Conservation (phyloP, 2,113 vertebrate species). For the Ptychochromis oligacanthus region DNA sequence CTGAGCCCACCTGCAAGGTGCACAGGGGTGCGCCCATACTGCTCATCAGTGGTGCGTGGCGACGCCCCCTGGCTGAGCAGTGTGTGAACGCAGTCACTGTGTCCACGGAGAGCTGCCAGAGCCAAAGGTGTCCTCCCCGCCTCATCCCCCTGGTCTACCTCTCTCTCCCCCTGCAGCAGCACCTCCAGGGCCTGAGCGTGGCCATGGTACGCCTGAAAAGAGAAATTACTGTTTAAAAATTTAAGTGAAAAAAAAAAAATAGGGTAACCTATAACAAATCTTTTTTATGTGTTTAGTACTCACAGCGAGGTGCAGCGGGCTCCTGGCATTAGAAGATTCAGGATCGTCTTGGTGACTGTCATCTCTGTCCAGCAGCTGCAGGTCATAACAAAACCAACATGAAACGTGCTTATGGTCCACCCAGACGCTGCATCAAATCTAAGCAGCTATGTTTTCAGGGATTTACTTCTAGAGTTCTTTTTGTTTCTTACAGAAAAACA, state of each 20-base stretch:
- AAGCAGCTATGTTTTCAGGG: neutral
- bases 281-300: slow-evolving; percentile 59
- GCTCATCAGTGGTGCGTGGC: slow-evolving; percentile 84
- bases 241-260: neutral
- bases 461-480: neutral
- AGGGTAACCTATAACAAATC: neutral
- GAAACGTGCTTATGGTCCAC: neutral
- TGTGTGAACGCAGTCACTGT: slow-evolving; percentile 90
- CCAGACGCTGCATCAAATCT: neutral
- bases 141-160: slow-evolving; percentile 92
- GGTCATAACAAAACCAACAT: slow-evolving; percentile 8
- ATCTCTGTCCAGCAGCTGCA: slow-evolving; percentile 90
- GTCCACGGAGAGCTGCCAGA: slow-evolving; percentile 89
- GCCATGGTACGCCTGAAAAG: slow-evolving; percentile 92
- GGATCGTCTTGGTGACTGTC: slow-evolving; percentile 84
- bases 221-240: neutral
- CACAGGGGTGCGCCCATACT: slow-evolving; percentile 86
- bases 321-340: slow-evolving; percentile 82
- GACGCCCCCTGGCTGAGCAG: slow-evolving; percentile 93
- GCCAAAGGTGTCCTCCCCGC: slow-evolving; percentile 90
- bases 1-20: slow-evolving; percentile 88
- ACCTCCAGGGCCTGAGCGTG: slow-evolving; percentile 94
- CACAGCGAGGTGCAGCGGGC: slow-evolving; percentile 95
- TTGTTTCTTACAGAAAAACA: neutral
- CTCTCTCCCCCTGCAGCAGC: slow-evolving; percentile 86